Base-by-base conservation (phyloP, 2,113 vertebrate genomes). In the Centropus bengalensis region DNA sequence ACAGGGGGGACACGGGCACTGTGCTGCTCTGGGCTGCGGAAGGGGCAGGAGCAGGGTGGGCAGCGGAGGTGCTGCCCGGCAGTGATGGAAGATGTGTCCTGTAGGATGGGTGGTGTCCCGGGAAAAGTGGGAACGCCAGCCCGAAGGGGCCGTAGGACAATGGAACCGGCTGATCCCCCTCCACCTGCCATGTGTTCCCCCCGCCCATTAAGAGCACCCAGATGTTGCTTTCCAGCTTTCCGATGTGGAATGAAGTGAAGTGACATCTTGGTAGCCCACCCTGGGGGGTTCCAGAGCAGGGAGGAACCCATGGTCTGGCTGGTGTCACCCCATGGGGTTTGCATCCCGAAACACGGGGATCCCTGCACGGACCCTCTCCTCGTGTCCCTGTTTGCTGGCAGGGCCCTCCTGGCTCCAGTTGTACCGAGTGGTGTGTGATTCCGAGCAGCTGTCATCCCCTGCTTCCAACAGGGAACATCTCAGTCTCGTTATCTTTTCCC, bases 351-450 rank as follows among this genome's bases (percentile, higher is more conserved):
- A 47, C 45, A 8, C 19, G 16, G 45, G 45, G 15, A 18, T 47
- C 45, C 45, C 45, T 47, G 45, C 18, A 19, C 44, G 44, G 44
- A 44, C 14, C 44, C 44, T 13, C 44, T 44, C 17, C 14, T 44
- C 10, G 44, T 14, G 62, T 76, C 84, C 86, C 68, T 5, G 18
- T 23, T 5, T 1, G 4, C 0, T 22, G 49, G 21, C 49, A 9
- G 59, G 9, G 18, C 36, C 24, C 40, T 55, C 58, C 44, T 2
- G 38, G 64, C 52, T 69, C 62, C 8, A 7, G n/a, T 55, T 1
- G 6, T 9, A 8, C 6, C 0, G 1, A 32, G 6, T 2, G 1
- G 33, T 3, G 5, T 13, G 28, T 14, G 1, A 22, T 11, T 6
- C 27, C 12, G 6, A 44, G 82, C 1, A 1, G 7, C 42, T 16